phyloP scores from a whole-genome alignment of 2,113 vertebrate species.

The Eolophus roseicapilla region DNA sequence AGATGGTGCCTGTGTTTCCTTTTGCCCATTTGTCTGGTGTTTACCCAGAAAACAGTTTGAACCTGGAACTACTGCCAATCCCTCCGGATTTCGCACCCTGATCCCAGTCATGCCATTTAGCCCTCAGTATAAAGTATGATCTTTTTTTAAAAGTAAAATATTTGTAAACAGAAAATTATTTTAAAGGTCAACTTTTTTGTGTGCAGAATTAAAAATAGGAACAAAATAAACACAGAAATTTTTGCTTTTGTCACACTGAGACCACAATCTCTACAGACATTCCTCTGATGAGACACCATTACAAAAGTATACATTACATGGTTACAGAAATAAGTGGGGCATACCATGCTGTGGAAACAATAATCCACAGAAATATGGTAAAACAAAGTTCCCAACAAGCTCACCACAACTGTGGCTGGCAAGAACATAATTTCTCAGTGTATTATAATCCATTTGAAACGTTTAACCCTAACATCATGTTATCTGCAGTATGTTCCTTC shows the following conservation, averaged over 20 bases:
- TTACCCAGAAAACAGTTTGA: neutral
- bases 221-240: neutral
- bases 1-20: neutral
- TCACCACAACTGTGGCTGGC: constrained; percentile 41
- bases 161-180: neutral
- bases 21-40: neutral
- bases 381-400: neutral
- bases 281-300: neutral
- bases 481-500: neutral
- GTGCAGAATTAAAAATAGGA: constrained; percentile 4
- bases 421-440: neutral
- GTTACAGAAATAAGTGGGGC: constrained; percentile 5
- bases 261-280: constrained; percentile 42
- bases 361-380: constrained; percentile 13
- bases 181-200: neutral
- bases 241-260: constrained; percentile 15
- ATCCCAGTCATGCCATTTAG: neutral
- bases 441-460: neutral
- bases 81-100: neutral
- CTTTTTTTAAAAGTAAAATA: neutral
- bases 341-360: neutral
- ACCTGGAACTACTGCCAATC: neutral
- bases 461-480: neutral
- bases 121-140: neutral
- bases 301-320: neutral